A percentile compares a stretch with the other conserved stretches of the same genome.
phyloP scores from a whole-genome alignment of 2,797 vertebrate genomes.

The Pangasius krempfi region DNA sequence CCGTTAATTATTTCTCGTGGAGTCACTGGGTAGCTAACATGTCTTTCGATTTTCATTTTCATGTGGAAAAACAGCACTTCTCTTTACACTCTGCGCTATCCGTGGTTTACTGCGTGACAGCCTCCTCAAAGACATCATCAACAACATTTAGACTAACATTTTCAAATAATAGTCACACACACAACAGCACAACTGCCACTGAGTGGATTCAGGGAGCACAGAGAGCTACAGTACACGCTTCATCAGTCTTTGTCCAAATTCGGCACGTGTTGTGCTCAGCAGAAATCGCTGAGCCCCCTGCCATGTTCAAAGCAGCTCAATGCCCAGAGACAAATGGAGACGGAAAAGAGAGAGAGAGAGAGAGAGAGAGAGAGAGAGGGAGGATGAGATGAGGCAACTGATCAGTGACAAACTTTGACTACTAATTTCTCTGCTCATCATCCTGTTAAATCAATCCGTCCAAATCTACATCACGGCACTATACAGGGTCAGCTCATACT shows the following conservation, averaged over 20 bases:
- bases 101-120: slow-evolving; percentile 11
- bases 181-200: neutral
- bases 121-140: slow-evolving; percentile 27
- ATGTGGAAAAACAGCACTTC: slow-evolving; percentile 57
- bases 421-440: slow-evolving; percentile 9
- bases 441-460: slow-evolving; percentile 14
- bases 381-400: slow-evolving; percentile 2
- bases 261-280: slow-evolving; percentile 42
- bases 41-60: slow-evolving; percentile 72
- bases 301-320: slow-evolving; percentile 39
- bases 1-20: slow-evolving; percentile 76
- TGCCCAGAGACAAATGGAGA: slow-evolving; percentile 34
- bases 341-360: neutral
- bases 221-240: slow-evolving; percentile 28
- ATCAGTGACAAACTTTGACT: slow-evolving; percentile 28
- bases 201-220: slow-evolving; percentile 30
- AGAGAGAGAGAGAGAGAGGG: neutral
- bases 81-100: neutral
- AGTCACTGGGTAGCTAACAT: slow-evolving; percentile 69
- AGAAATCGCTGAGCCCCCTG: slow-evolving; percentile 42
- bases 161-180: slow-evolving; percentile 23
- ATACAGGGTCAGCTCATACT: neutral
- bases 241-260: slow-evolving; percentile 49
- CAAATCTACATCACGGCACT: neutral
- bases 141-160: slow-evolving; percentile 14